A percentile compares a stretch with the other conserved stretches of the same genome.
phyloP scores from a whole-genome alignment of 2,797 vertebrate species.

The Otus scops region DNA sequence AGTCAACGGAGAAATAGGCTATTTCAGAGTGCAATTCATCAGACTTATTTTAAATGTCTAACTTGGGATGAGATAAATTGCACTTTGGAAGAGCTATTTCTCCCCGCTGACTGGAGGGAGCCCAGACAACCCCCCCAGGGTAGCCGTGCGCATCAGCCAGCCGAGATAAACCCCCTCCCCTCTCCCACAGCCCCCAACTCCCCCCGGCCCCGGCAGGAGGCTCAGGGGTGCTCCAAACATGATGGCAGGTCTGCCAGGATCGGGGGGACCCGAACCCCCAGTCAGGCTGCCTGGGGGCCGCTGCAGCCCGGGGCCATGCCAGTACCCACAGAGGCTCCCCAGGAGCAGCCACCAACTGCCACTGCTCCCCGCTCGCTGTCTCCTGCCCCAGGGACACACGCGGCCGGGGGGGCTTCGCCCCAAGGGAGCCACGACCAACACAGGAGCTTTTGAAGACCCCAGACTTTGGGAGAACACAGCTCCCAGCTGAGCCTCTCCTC shows the following conservation, averaged over 20 bases:
- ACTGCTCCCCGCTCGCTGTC: background rate
- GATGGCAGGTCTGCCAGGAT: rapidly evolving
- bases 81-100: conserved; percentile 4
- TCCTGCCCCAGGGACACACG: background rate
- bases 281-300: rapidly evolving
- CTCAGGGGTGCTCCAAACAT: rapidly evolving
- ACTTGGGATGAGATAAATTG: background rate
- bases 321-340: background rate
- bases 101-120: background rate
- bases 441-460: background rate
- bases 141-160: background rate
- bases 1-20: background rate
- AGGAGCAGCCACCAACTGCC: background rate
- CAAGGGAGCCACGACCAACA: rapidly evolving
- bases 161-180: background rate
- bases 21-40: background rate
- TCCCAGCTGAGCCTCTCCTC: background rate
- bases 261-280: rapidly evolving
- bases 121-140: background rate
- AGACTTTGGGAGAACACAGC: rapidly evolving
- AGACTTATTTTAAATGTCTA: background rate
- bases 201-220: rapidly evolving
- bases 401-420: background rate
- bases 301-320: background rate
- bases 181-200: rapidly evolving